Conservation (phyloP, 2,888 invertebrate species). For the Drosophila hamatofila region DNA sequence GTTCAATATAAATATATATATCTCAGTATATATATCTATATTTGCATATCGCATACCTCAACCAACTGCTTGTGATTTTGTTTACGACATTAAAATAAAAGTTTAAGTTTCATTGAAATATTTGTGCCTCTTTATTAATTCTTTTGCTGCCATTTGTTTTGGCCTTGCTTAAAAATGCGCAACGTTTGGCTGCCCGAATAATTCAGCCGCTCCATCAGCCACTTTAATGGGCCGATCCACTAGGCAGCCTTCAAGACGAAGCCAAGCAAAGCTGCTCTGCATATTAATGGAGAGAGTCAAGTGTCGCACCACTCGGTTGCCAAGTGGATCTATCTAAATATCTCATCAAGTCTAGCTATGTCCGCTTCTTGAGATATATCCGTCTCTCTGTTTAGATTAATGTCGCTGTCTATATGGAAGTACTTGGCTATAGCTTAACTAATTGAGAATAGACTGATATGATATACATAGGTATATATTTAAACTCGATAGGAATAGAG, state of each 20-base stretch:
- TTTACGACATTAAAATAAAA: slow-evolving; percentile 61
- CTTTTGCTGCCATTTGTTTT: not conserved
- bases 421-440: not conserved
- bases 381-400: not conserved
- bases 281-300: slow-evolving; percentile 56
- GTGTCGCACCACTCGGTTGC: not conserved
- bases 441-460: not conserved
- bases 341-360: not conserved
- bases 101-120: slow-evolving; percentile 50
- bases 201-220: slow-evolving; percentile 66
- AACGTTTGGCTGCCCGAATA: slow-evolving; percentile 45
- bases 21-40: slow-evolving; percentile 9
- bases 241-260: slow-evolving; percentile 35
- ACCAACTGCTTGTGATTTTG: slow-evolving; percentile 62
- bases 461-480: no score
- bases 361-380: not conserved
- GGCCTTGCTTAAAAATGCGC: slow-evolving; percentile 41
- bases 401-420: not conserved
- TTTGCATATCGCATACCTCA: slow-evolving; percentile 11
- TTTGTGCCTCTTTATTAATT: not conserved
- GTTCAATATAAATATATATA: slow-evolving; percentile 44
- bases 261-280: slow-evolving; percentile 38
- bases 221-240: slow-evolving; percentile 50
- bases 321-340: no score
- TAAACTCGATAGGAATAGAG: no score